phyloP scores from a whole-genome alignment of 2,888 invertebrate species.

The Leptopilina syphax region DNA sequence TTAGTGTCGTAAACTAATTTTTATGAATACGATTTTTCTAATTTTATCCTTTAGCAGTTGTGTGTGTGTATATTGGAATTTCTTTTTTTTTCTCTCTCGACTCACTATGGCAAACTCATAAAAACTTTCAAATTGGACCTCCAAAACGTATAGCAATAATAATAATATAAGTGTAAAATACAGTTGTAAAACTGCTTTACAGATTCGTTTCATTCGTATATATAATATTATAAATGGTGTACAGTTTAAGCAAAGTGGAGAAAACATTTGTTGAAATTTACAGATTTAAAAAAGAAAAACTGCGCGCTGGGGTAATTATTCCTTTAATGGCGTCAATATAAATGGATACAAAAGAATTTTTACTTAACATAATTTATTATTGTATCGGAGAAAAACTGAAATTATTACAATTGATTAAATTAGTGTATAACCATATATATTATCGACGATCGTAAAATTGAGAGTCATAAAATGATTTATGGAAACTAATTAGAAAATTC shows the following conservation, averaged over 20 bases:
- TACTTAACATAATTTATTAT: neutral
- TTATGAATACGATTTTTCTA: slow-evolving; percentile 32
- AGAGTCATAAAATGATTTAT: neutral
- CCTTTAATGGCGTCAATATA: neutral
- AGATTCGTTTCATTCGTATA: neutral
- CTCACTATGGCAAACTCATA: neutral
- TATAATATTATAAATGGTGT: neutral
- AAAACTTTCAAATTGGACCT: slow-evolving; percentile 8
- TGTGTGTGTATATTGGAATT: slow-evolving; percentile 12
- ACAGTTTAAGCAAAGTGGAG: neutral
- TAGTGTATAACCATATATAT: neutral
- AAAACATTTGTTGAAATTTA: neutral
- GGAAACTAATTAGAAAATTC: slow-evolving; percentile 7
- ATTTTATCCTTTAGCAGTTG: neutral
- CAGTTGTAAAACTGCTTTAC: slow-evolving; percentile 4
- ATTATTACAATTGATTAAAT: slow-evolving; percentile 3
- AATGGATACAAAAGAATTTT: neutral
- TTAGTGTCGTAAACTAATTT: slow-evolving; percentile 35
- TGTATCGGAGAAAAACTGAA: neutral
- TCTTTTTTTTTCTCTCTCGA: neutral
- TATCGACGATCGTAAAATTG: neutral
- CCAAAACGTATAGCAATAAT: neutral
- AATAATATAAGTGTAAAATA: neutral
- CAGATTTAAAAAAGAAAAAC: neutral
- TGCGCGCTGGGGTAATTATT: neutral